Evolutionary conservation across 1,140 invertebrate species (phyloP).

Genomic region (Holotrichia oblita): DNA sequence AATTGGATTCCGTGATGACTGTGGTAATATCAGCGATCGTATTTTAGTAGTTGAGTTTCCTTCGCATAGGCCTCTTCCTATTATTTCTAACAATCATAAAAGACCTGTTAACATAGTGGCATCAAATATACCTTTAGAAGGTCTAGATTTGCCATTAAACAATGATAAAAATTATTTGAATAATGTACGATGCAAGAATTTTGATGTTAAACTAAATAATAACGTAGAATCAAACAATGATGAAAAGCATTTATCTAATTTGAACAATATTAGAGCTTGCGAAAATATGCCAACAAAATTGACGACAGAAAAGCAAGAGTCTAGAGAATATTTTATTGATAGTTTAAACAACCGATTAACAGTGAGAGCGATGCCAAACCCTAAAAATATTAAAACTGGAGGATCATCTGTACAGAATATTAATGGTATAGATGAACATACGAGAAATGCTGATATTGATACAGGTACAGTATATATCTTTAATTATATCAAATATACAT

Average conservation of each 20-base stretch:
- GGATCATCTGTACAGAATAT: background rate
- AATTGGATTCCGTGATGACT: slow-evolving; percentile 84
- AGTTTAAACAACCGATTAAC: slow-evolving; percentile 42
- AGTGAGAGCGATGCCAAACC: slow-evolving; percentile 50
- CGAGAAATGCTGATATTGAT: slow-evolving; percentile 43
- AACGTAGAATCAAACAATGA: slow-evolving; percentile 35
- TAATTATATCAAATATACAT: no score
- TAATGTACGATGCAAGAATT: slow-evolving; percentile 45
- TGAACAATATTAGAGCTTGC: slow-evolving; percentile 57
- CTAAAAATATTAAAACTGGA: background rate
- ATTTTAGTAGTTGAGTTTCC: slow-evolving; percentile 85
- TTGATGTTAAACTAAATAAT: slow-evolving; percentile 31
- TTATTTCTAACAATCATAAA: slow-evolving; percentile 53
- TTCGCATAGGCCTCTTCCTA: slow-evolving; percentile 52
- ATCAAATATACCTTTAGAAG: slow-evolving; percentile 49
- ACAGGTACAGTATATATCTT: slow-evolving; percentile 37
- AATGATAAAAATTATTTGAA: slow-evolving; percentile 47
- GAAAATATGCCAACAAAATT: slow-evolving; percentile 47
- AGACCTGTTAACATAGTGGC: slow-evolving; percentile 54
- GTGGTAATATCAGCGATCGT: slow-evolving; percentile 80
- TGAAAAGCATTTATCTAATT: slow-evolving; percentile 49
- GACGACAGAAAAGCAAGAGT: slow-evolving; percentile 18
- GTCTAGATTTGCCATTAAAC: slow-evolving; percentile 49
- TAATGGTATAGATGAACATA: slow-evolving; percentile 28
- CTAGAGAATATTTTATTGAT: slow-evolving; percentile 15